Evolutionary conservation across 2,888 invertebrate species (phyloP).

Genomic region (Cordilura impudica): DNA sequence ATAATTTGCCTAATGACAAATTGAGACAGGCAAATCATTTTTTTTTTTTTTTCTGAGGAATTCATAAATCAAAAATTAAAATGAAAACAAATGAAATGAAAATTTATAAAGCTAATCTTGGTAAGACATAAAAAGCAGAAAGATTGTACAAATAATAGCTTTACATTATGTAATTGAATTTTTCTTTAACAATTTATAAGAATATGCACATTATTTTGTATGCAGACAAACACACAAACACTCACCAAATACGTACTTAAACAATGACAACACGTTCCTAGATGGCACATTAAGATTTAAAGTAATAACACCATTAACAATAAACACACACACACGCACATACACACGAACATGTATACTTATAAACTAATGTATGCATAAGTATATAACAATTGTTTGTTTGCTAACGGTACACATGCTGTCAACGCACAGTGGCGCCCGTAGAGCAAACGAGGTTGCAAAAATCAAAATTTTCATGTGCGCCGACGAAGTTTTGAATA

Average conservation of each 20-base stretch:
- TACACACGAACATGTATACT: not conserved
- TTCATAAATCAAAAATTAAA: constrained; percentile 16
- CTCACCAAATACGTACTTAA: not conserved
- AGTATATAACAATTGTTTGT: not conserved
- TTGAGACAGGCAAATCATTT: not conserved
- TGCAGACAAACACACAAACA: not conserved
- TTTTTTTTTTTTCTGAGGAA: not conserved
- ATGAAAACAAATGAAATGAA: constrained; percentile 14
- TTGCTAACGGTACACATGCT: not conserved
- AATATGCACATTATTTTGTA: not conserved
- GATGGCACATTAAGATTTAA: constrained; percentile 18
- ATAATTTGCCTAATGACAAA: too few relatives aligned
- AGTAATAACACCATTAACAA: constrained; percentile 13
- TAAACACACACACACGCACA: not conserved
- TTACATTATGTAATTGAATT: constrained; percentile 11
- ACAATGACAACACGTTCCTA: not conserved
- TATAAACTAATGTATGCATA: not conserved
- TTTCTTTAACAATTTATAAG: constrained; percentile 9
- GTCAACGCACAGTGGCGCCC: not conserved
- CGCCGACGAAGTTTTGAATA: too few relatives aligned
- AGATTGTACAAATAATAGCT: not conserved
- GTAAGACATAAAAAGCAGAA: not conserved
- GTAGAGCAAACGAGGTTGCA: too few relatives aligned
- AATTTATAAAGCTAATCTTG: constrained; percentile 8
- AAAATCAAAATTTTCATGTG: too few relatives aligned